Conservation (phyloP, 2,888 invertebrate species). For the Drosophila yooni region DNA sequence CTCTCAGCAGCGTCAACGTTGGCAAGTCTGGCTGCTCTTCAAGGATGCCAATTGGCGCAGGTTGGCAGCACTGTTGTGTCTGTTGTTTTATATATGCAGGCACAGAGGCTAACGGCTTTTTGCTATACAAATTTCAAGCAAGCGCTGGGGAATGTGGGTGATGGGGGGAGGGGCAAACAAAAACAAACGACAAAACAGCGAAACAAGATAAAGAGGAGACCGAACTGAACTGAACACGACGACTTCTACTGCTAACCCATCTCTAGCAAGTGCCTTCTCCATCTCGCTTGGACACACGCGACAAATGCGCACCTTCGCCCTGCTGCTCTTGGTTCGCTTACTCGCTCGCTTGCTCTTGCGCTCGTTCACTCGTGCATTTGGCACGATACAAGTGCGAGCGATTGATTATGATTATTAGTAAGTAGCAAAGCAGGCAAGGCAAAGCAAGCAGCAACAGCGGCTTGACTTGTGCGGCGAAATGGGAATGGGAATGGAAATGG, state of each 20-base stretch:
- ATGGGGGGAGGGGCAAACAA: constrained; percentile 57
- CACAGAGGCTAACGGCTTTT: constrained; percentile 65
- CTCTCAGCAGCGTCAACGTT: constrained; percentile 44
- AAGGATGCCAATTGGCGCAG: constrained; percentile 74
- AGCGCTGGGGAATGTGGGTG: constrained; percentile 12
- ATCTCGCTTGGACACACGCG: constrained; percentile 43
- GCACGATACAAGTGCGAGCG: constrained; percentile 77
- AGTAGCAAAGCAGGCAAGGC: constrained; percentile 59
- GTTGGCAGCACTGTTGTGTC: constrained; percentile 65
- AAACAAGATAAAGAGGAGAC: constrained; percentile 59
- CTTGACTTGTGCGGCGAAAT: constrained; percentile 59
- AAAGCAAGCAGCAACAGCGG: constrained; percentile 33
- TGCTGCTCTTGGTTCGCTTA: background rate
- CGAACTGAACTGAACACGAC: constrained; percentile 31
- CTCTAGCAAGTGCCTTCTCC: constrained; percentile 16
- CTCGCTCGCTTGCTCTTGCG: constrained; percentile 13
- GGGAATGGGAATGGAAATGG: constrained; percentile 47
- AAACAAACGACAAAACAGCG: constrained; percentile 68
- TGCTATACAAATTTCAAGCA: constrained; percentile 55
- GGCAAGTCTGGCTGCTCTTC: constrained; percentile 39
- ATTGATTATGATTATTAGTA: constrained; percentile 80
- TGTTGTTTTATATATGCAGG: constrained; percentile 40
- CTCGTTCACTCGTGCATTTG: constrained; percentile 56
- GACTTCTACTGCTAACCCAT: constrained; percentile 35
- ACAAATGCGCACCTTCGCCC: constrained; percentile 23